Conservation (phyloP, 2,113 vertebrate genomes). For the Neoarius graeffei region DNA sequence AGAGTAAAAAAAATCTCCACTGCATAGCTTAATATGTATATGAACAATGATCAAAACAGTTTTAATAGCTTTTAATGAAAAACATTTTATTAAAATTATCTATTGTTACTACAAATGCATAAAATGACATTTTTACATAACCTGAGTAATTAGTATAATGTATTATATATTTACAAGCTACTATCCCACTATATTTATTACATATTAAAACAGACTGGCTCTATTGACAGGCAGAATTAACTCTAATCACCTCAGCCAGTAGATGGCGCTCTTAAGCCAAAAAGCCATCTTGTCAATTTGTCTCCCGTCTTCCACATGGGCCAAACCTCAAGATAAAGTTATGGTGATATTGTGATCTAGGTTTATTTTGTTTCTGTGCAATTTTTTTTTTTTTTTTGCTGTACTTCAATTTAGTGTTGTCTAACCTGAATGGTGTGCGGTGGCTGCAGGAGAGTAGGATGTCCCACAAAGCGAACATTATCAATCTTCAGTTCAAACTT, state of each 20-base stretch:
- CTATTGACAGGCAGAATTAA: neutral
- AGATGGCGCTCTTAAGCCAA: constrained; percentile 41
- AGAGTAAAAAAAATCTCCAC: neutral
- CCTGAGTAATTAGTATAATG: neutral
- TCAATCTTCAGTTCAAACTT: constrained; percentile 99
- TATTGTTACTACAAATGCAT: neutral
- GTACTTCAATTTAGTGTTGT: neutral
- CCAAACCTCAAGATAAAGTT: neutral
- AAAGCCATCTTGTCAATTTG: neutral
- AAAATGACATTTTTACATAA: neutral
- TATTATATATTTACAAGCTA: neutral
- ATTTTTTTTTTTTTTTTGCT: neutral
- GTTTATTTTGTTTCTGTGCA: neutral
- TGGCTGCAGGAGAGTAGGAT: constrained; percentile 92
- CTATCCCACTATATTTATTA: neutral
- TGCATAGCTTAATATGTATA: neutral
- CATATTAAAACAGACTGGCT: neutral
- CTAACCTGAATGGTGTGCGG: constrained; percentile 78
- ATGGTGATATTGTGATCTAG: neutral
- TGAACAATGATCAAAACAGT: neutral
- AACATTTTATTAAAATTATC: neutral
- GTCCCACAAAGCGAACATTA: constrained; percentile 95
- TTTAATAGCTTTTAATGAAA: neutral
- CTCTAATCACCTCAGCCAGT: constrained; percentile 28
- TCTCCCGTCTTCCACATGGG: neutral